A percentile compares a stretch with the other conserved stretches of the same genome.
These are phyloP conservation scores for Poeciliopsis retropinna DNA, from an alignment of 2,113 vertebrate genomes.

Conservation along the genomic window DNA sequence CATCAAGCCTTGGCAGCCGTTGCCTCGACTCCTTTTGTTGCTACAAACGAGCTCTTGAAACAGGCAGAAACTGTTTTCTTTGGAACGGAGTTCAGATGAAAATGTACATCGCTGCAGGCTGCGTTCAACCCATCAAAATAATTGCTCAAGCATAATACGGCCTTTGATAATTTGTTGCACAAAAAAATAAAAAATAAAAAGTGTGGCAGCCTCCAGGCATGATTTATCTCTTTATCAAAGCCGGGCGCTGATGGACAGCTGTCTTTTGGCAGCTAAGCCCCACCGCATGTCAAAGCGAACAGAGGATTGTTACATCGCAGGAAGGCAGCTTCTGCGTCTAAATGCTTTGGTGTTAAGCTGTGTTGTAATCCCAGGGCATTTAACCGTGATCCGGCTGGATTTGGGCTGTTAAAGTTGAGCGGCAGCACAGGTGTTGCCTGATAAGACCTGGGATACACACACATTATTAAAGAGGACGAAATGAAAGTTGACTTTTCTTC, in stretches of 20 bases:
- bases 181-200: background rate
- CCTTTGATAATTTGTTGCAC: slow-evolving; percentile 40
- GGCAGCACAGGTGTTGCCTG: slow-evolving; percentile 55
- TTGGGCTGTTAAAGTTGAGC: slow-evolving; percentile 48
- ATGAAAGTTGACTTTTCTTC: background rate
- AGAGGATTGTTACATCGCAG: slow-evolving; percentile 39
- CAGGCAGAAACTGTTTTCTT: slow-evolving; percentile 31
- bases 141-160: background rate
- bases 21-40: slow-evolving; percentile 5
- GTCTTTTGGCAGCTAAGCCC: slow-evolving; percentile 37
- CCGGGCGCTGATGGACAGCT: slow-evolving; percentile 43
- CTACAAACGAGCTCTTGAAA: slow-evolving; percentile 59
- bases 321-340: slow-evolving; percentile 33
- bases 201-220: slow-evolving; percentile 17
- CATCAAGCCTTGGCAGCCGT: slow-evolving; percentile 14
- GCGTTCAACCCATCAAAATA: slow-evolving; percentile 29
- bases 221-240: slow-evolving; percentile 39
- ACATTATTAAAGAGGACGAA: slow-evolving; percentile 32
- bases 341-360: slow-evolving; percentile 51
- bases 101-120: slow-evolving; percentile 29
- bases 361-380: slow-evolving; percentile 63
- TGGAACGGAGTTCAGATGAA: slow-evolving; percentile 11
- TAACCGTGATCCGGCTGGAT: slow-evolving; percentile 62
- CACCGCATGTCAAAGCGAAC: slow-evolving; percentile 30
- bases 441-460: slow-evolving; percentile 63